phyloP scores from a whole-genome alignment of 1,140 invertebrate genomes.

The Microplitis mediator region DNA sequence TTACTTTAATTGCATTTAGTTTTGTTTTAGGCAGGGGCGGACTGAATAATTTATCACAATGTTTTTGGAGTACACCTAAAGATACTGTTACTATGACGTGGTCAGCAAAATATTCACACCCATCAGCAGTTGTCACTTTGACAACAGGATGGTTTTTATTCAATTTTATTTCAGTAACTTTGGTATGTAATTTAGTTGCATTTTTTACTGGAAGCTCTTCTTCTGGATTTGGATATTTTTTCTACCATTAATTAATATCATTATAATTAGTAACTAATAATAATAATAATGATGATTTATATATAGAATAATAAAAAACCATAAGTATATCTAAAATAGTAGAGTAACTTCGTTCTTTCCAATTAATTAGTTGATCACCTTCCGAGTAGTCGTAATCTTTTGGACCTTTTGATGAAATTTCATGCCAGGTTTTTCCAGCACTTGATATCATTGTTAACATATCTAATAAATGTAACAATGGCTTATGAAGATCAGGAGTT shows the following conservation, averaged over 20 bases:
- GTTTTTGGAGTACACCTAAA: conserved; percentile 61
- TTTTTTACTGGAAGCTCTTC: conserved; percentile 40
- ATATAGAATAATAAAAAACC: conserved; percentile 49
- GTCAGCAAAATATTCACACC: conserved; percentile 44
- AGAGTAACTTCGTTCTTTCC: conserved; percentile 68
- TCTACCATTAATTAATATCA: conserved; percentile 30
- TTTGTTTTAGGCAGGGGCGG: conserved; percentile 52
- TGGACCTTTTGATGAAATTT: conserved; percentile 66
- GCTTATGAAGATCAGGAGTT: conserved; percentile 46
- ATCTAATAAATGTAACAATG: conserved; percentile 64
- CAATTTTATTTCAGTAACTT: conserved; percentile 52
- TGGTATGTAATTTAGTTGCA: conserved; percentile 49
- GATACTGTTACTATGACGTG: conserved; percentile 62
- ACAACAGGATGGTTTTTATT: conserved; percentile 31
- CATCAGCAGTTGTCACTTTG: conserved; percentile 32
- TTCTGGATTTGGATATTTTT: conserved; percentile 41
- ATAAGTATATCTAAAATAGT: conserved; percentile 66
- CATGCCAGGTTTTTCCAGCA: conserved; percentile 66
- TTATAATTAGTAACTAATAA: background rate
- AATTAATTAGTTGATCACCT: conserved; percentile 66
- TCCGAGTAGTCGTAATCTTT: conserved; percentile 67
- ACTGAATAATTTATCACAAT: conserved; percentile 51
- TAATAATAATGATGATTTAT: background rate
- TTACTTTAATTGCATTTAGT: conserved; percentile 48
- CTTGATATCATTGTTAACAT: conserved; percentile 66